Base-by-base conservation (phyloP, 2,888 invertebrate species). In the Smittia aterrima region DNA sequence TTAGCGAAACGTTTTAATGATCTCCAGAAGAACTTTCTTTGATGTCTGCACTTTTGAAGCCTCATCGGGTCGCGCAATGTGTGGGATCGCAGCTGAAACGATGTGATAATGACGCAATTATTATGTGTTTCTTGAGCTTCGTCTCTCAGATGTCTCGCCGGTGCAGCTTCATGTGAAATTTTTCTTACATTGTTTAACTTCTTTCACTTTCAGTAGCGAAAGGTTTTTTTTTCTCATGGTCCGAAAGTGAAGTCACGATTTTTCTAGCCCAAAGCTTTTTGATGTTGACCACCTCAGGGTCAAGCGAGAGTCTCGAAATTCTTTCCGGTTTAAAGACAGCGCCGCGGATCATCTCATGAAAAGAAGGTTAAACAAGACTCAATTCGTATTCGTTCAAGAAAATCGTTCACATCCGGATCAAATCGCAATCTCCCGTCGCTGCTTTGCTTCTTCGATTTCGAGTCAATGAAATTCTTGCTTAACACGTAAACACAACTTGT, bases 341-440 rank as follows among this genome's bases (percentile, higher is more conserved):
- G 18, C 4, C 20, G 22, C 22, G 18, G 58, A 58, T 58, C 18
- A 58, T 22, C 58, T 18, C 1, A 58, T 1, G 3, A n/a, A 16
- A 22, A 7, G 58, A 58, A 18, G 58, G 22, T 58, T 38, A 13
- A 58, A 58, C 22, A 13, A 58, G 58, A 58, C 4, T 22, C 58
- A 58, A 22, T 58, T 22, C 58, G 58, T 58, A 18, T 1, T 3
- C 47, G 32, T 22, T 58, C 22, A n/a, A n/a, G 58, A 32, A 66
- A 66, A 66, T 66, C 25, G 66, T 66, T 66, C 66, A 66, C 32
- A 66, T 66, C 66, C 66, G 66, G 66, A 66, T 66, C 66, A 27
- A 13, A 66, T 66, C 58, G 22, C 22, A 62, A 4, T 22, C 58
- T 9, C 66, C 13, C 32, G 13, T 1, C 16, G 7, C 16, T n/a